These are phyloP conservation scores for Drosophila neotestacea DNA, from an alignment of 2,888 invertebrate species.

Conservation along the genomic window DNA sequence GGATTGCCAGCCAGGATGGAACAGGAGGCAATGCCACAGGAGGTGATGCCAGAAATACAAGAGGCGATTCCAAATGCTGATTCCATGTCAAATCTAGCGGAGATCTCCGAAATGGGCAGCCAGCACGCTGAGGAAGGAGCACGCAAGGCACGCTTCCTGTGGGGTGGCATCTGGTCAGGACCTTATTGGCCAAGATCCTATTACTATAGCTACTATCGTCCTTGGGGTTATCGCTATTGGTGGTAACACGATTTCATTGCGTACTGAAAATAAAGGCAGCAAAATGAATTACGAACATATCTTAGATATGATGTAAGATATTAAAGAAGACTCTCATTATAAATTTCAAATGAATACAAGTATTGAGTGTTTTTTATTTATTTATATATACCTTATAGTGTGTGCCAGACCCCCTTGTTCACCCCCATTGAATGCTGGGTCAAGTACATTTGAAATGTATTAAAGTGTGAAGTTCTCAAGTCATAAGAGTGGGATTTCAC, in stretches of 20 bases:
- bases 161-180: slow-evolving; percentile 20
- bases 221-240: slow-evolving; percentile 48
- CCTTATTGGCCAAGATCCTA: slow-evolving; percentile 4
- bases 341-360: too few relatives aligned
- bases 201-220: slow-evolving; percentile 22
- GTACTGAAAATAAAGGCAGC: background rate
- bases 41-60: background rate
- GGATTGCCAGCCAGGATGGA: slow-evolving; percentile 33
- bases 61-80: slow-evolving; percentile 1
- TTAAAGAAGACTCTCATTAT: too few relatives aligned
- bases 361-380: too few relatives aligned
- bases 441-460: slow-evolving; percentile 5
- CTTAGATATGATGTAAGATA: too few relatives aligned
- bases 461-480: slow-evolving; percentile 1
- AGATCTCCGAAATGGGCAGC: slow-evolving; percentile 55
- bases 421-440: background rate
- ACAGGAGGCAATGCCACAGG: background rate
- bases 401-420: too few relatives aligned
- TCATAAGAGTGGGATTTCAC: slow-evolving; percentile 13
- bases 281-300: background rate
- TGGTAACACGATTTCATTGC: slow-evolving; percentile 17
- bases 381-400: too few relatives aligned
- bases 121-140: slow-evolving; percentile 46
- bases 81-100: slow-evolving; percentile 31
- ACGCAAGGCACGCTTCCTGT: slow-evolving; percentile 50